phyloP scores from a whole-genome alignment of 1,140 invertebrate genomes.

The Magallana angulata region DNA sequence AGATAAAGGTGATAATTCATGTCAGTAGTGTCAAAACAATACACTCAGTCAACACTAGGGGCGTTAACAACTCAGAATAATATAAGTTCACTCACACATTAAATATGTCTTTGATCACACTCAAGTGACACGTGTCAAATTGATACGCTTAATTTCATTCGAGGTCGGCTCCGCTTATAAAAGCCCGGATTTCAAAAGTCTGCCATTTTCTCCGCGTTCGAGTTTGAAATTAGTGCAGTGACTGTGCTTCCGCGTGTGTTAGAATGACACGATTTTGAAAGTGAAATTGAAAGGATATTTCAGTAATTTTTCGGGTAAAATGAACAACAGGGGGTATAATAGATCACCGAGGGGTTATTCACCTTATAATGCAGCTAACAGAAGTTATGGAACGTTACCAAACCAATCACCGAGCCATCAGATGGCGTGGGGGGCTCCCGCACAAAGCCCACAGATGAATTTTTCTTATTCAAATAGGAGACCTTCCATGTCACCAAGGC shows the following conservation, averaged over 20 bases:
- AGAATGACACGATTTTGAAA: background rate
- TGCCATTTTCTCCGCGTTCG: background rate
- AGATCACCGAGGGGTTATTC: constrained; percentile 14
- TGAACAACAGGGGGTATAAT: constrained; percentile 9
- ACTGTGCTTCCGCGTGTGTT: background rate
- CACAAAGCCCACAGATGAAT: background rate
- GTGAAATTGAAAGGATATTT: background rate
- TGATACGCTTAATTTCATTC: too few relatives aligned
- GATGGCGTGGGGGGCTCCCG: background rate
- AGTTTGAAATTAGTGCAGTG: background rate
- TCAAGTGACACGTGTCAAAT: too few relatives aligned
- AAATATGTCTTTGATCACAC: too few relatives aligned
- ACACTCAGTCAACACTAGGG: too few relatives aligned
- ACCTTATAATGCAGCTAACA: background rate
- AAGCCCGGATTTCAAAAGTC: background rate
- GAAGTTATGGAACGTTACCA: background rate
- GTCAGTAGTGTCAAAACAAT: too few relatives aligned
- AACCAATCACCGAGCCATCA: background rate
- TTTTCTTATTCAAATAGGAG: constrained; percentile 8
- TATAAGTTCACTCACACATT: too few relatives aligned
- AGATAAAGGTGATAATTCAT: too few relatives aligned
- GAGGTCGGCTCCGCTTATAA: too few relatives aligned
- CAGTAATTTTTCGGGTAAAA: background rate
- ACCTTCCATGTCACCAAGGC: background rate
- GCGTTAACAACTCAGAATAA: too few relatives aligned